Evolutionary conservation across 2,888 invertebrate genomes (phyloP).

Genomic region (Melanophora roralis): DNA sequence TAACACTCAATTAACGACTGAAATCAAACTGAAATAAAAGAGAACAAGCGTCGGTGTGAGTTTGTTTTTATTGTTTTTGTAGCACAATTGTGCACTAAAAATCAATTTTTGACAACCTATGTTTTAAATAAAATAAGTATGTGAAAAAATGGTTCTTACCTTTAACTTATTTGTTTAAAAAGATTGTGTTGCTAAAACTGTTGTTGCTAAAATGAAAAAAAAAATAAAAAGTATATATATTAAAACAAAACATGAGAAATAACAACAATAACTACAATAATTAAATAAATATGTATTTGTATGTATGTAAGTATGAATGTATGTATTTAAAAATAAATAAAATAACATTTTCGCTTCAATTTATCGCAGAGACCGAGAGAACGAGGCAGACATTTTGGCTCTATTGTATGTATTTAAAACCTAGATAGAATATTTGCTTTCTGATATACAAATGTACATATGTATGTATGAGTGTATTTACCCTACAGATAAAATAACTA

Average conservation of each 20-base stretch:
- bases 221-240: not conserved
- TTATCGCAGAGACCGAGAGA: not conserved
- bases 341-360: slow-evolving; percentile 9
- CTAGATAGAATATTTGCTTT: not conserved
- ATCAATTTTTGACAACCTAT: too few relatives aligned
- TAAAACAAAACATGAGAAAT: not conserved
- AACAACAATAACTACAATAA: not conserved
- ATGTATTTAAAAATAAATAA: too few relatives aligned
- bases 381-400: slow-evolving; percentile 16
- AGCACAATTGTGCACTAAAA: too few relatives aligned
- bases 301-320: too few relatives aligned
- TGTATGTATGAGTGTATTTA: too few relatives aligned
- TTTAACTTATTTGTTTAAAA: not conserved
- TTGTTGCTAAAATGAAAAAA: slow-evolving; percentile 11
- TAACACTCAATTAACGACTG: too few relatives aligned
- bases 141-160: too few relatives aligned
- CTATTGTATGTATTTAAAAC: not conserved
- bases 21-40: too few relatives aligned
- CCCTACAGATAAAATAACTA: too few relatives aligned
- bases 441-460: not conserved
- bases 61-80: too few relatives aligned
- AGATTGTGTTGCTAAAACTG: slow-evolving; percentile 14
- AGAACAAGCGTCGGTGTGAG: too few relatives aligned
- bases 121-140: too few relatives aligned
- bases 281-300: not conserved